Evolutionary conservation across 1,140 invertebrate genomes (phyloP).

Genomic region (Phenacoccus solenopsis): DNA sequence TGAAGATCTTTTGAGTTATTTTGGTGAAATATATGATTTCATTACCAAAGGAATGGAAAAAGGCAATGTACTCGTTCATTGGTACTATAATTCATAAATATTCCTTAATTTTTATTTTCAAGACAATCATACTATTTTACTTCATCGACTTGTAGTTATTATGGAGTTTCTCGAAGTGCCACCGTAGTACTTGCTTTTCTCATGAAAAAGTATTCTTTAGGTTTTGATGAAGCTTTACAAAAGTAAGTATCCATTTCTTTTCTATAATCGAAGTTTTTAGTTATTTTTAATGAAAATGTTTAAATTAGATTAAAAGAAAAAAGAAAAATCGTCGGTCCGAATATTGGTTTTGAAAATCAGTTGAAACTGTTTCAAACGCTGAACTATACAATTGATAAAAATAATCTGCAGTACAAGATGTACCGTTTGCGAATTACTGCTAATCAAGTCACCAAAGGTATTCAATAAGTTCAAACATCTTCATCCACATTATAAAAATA

Average conservation of each 20-base stretch:
- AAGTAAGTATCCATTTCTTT: conserved; percentile 30
- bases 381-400: conserved; percentile 54
- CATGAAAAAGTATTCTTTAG: conserved; percentile 66
- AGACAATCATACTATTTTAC: not conserved
- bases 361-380: conserved; percentile 62
- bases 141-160: conserved; percentile 43
- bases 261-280: conserved; percentile 10
- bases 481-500: not conserved
- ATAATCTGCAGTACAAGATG: conserved; percentile 57
- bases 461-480: not conserved
- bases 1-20: conserved; percentile 64
- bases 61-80: conserved; percentile 61
- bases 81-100: conserved; percentile 38
- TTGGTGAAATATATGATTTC: conserved; percentile 59
- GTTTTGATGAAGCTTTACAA: conserved; percentile 55
- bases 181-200: conserved; percentile 69
- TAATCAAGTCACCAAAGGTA: conserved; percentile 62
- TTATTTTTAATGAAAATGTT: conserved; percentile 29
- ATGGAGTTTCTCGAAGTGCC: conserved; percentile 72
- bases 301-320: conserved; percentile 48
- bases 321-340: conserved; percentile 51
- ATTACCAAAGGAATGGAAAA: conserved; percentile 45
- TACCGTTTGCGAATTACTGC: conserved; percentile 62
- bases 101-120: conserved; percentile 17
- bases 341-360: conserved; percentile 60